phyloP scores from a whole-genome alignment of 2,113 vertebrate genomes.

The Hypanus sabinus region DNA sequence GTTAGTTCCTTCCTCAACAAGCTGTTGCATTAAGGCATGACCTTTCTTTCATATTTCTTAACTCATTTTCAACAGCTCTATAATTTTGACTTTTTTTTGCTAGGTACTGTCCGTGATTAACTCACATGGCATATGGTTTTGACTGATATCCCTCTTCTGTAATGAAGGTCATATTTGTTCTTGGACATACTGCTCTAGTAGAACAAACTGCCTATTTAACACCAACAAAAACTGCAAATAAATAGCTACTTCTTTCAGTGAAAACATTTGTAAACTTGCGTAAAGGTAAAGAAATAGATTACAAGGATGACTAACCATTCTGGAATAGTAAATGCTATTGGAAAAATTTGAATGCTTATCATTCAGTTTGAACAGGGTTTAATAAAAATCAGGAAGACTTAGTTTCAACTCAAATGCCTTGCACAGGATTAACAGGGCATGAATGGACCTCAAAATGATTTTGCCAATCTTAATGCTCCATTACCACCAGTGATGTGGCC shows the following conservation, averaged over 20 bases:
- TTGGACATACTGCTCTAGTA: neutral
- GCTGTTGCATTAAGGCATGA: conserved; percentile 55
- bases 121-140: conserved; percentile 12
- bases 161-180: conserved; percentile 29
- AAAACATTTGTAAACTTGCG: conserved; percentile 20
- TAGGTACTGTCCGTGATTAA: conserved; percentile 39
- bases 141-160: neutral
- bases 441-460: neutral
- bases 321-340: neutral
- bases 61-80: conserved; percentile 55
- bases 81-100: conserved; percentile 57
- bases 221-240: neutral
- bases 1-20: conserved; percentile 57
- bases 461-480: neutral
- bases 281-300: neutral
- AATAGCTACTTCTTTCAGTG: neutral
- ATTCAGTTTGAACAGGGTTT: neutral
- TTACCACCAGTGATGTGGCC: neutral
- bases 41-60: conserved; percentile 57
- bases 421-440: no score
- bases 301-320: neutral
- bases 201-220: neutral
- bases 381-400: neutral
- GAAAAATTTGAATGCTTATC: neutral
- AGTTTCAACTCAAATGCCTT: neutral